Evolutionary conservation across 2,797 vertebrate species (phyloP).

Genomic region (Leontopithecus rosalia): DNA sequence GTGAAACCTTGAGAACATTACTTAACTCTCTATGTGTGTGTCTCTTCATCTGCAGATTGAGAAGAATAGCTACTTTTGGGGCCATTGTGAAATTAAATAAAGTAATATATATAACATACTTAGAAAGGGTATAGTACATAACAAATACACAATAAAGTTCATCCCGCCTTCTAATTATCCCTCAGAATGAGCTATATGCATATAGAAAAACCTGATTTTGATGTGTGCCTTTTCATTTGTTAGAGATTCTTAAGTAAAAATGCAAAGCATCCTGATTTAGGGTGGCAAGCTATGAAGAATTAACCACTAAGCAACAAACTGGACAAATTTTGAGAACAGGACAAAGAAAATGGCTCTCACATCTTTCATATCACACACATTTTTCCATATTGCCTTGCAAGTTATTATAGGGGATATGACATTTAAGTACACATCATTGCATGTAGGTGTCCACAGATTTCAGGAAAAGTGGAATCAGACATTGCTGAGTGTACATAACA

Average conservation of each 20-base stretch:
- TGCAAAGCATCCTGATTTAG: background rate
- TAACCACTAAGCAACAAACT: background rate
- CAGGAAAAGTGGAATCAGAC: background rate
- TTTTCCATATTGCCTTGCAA: background rate
- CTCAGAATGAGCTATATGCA: background rate
- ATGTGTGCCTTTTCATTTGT: background rate
- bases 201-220: background rate
- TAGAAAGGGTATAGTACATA: background rate
- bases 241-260: background rate
- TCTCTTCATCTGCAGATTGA: background rate
- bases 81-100: background rate
- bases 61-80: background rate
- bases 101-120: background rate
- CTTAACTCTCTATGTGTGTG: background rate
- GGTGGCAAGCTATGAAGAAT: background rate
- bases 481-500: background rate
- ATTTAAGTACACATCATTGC: background rate
- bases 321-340: background rate
- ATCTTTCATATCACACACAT: background rate
- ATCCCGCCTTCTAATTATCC: background rate
- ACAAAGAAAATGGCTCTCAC: background rate
- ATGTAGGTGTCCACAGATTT: background rate
- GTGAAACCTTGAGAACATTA: background rate
- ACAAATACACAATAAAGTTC: background rate
- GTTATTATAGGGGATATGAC: background rate